Base-by-base conservation (phyloP, 2,797 vertebrate genomes). In the Amblyopsis hoosieri region DNA sequence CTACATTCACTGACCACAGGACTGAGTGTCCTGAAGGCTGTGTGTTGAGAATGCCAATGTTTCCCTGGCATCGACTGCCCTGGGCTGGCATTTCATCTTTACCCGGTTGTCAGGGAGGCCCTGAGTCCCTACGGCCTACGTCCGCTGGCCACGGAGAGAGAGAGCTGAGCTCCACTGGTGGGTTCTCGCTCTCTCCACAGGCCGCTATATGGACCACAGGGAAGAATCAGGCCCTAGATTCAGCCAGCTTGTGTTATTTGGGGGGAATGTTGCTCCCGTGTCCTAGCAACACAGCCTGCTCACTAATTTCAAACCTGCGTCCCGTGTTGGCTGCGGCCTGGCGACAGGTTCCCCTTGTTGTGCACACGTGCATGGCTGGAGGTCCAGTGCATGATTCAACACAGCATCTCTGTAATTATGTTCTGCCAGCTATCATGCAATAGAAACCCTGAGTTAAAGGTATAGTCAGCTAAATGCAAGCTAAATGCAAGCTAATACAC, bases 361-460 rank as follows among this genome's bases (percentile, higher is more conserved):
- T 67, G 74, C 60, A 23, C 51, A 13, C 74, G 74, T 82, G 76
- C 76, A 67, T 13, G 72, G 63, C 70, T 77, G 71, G 63, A 73
- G 76, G 81, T 81, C 80, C 23, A 52, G 45, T 19, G 69, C 52
- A 73, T 86, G 86, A 90, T 78, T 91, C 84, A 87, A 56, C 70
- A 53, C 66, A 37, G 68, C 60, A 74, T 57, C 70, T 71, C 56
- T 87, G 79, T 91, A 87, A 89, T 90, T 89, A 86, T 69, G 67
- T 56, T 63, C 49, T 68, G 71, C 10, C 8, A 6, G 8, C 33
- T 37, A 37, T 3, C 23, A 29, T 29, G 23, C 23, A 29, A 29
- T 29, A 29, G 23, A 29, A 29, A 29, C 23, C 23, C 23, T 29
- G 3, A 29, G 51, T 47, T 10, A 59, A 82, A 62, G 68, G 48